A percentile compares a stretch with the other conserved stretches of the same genome.
Evolutionary conservation across 1,140 invertebrate genomes (phyloP).

Genomic region (Cotesia vestalis): DNA sequence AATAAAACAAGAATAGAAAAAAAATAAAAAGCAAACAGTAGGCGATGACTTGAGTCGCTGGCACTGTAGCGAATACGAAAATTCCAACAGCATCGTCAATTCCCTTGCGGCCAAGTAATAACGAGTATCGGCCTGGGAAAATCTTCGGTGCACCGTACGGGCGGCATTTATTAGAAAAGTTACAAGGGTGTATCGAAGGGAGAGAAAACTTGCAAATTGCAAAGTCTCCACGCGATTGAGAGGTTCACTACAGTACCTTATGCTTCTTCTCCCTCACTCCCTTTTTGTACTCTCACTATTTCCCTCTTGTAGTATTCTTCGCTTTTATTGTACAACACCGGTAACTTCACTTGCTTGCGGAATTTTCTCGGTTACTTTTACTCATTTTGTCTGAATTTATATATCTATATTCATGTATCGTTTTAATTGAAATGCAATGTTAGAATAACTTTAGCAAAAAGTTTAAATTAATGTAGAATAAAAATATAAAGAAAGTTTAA

Average conservation of each 20-base stretch:
- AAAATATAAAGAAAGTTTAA: not conserved
- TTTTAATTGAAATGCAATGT: slow-evolving; percentile 13
- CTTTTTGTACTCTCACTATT: too few species aligned
- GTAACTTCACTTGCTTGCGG: slow-evolving; percentile 1
- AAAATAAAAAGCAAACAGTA: slow-evolving; percentile 7
- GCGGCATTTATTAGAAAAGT: slow-evolving; percentile 44
- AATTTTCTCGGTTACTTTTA: slow-evolving; percentile 22
- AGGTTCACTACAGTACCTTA: slow-evolving; percentile 22
- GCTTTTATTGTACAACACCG: too few species aligned
- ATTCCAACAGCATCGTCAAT: slow-evolving; percentile 24
- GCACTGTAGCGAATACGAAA: not conserved
- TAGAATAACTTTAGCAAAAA: not conserved
- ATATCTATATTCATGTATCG: slow-evolving; percentile 4
- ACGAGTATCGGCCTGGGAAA: slow-evolving; percentile 31
- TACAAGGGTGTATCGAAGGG: slow-evolving; percentile 30
- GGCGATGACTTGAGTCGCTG: not conserved
- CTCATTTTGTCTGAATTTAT: not conserved
- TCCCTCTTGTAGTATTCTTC: not conserved
- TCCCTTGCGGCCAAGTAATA: slow-evolving; percentile 24
- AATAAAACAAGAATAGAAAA: not conserved
- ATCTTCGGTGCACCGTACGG: slow-evolving; percentile 21
- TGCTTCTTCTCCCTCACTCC: too few species aligned
- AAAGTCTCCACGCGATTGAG: slow-evolving; percentile 35
- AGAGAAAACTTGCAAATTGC: slow-evolving; percentile 44
- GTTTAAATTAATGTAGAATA: not conserved